These are phyloP conservation scores for Biston betularia DNA, from an alignment of 2,888 invertebrate genomes.

Conservation along the genomic window DNA sequence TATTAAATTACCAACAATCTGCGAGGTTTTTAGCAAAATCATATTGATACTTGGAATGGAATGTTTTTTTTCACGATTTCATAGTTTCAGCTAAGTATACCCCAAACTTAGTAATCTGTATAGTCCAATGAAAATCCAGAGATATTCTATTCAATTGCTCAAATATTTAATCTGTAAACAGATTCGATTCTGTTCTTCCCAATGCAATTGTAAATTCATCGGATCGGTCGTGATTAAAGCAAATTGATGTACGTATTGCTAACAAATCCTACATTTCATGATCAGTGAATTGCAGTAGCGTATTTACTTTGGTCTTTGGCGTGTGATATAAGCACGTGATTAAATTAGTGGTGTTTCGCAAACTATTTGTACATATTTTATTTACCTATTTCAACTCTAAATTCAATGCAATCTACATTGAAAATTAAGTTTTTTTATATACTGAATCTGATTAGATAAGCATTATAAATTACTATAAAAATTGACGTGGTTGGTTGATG, in stretches of 20 bases:
- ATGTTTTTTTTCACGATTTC: too few relatives aligned
- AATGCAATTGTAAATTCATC: slow-evolving; percentile 33
- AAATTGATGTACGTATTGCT: slow-evolving; percentile 16
- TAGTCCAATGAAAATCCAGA: too few relatives aligned
- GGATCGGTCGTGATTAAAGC: slow-evolving; percentile 21
- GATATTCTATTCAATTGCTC: too few relatives aligned
- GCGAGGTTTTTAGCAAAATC: too few relatives aligned
- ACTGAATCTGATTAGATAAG: too few relatives aligned
- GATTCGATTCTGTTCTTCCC: slow-evolving; percentile 13
- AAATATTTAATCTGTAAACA: slow-evolving; percentile 4
- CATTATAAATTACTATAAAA: too few relatives aligned
- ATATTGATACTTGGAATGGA: too few relatives aligned
- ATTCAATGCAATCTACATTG: background rate
- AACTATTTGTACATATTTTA: slow-evolving; percentile 7
- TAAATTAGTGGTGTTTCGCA: slow-evolving; percentile 19
- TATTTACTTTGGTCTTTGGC: slow-evolving; percentile 18
- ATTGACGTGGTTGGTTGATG: too few relatives aligned
- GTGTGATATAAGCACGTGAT: slow-evolving; percentile 5
- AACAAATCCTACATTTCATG: slow-evolving; percentile 24
- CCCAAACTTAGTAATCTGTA: too few relatives aligned
- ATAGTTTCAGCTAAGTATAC: too few relatives aligned
- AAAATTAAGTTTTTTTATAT: too few relatives aligned
- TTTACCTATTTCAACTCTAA: background rate
- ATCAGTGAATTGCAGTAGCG: slow-evolving; percentile 10
- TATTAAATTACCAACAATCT: too few relatives aligned